Base-by-base conservation (phyloP, 2,797 vertebrate genomes). In the Cheirogaleus major region DNA sequence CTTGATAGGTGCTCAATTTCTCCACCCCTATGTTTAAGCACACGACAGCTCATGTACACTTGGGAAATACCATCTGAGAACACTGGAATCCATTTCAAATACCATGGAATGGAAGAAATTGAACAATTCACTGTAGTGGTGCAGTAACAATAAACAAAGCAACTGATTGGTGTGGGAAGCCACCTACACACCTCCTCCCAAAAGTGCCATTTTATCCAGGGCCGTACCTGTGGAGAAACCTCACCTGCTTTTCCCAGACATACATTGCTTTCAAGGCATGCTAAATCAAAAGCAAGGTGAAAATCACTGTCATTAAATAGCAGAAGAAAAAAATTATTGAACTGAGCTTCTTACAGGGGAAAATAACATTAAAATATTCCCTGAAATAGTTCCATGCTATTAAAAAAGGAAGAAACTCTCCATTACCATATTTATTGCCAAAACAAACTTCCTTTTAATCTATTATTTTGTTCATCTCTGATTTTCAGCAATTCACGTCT, bases 381-480 rank as follows among this genome's bases (percentile, higher is more conserved):
- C 78, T 87, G 80, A 76, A 83, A 75, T 69, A 11, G 55, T 95
- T 78, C 79, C 82, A 52, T 4, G 30, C 38, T 72, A 25, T 93
- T 95, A 91, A 86, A 94, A 78, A 88, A 92, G 8, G 67, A 79
- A 95, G 13, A 84, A 96, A 83, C 18, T 9, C n/a, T 5, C 52
- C 7, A 78, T 91, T 70, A 50, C 45, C 84, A 38, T 94, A 50
- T 91, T 89, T 92, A 89, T 85, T 50, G 50, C 63, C 45, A 91
- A 78, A 91, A 52, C 89, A 83, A 93, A 89, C 57, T 72, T 27
- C 73, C 73, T 85, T 97, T 82, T 87, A 91, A 93, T 91, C 65
- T 78, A 43, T 73, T 81, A 50, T 43, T 93, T 76, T 91, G 85
- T 83, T 94, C 59, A 38, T 72, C 84, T 78, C 80, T 63, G 82